Percentiles rank a stretch among this genome's conserved stretches.
phyloP scores from a whole-genome alignment of 2,888 invertebrate species.

The Leptinotarsa haldemani region DNA sequence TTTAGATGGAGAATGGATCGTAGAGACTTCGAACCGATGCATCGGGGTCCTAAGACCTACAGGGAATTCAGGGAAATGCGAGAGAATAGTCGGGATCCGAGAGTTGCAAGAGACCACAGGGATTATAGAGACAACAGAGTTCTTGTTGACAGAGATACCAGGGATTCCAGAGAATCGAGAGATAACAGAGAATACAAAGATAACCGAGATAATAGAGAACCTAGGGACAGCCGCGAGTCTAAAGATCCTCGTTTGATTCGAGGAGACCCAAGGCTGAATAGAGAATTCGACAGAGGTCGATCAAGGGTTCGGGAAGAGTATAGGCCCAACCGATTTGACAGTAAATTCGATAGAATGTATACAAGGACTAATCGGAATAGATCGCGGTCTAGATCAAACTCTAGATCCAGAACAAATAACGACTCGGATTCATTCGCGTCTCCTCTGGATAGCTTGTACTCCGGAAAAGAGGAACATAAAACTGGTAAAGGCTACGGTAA shows the following conservation, averaged over 20 bases:
- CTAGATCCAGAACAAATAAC: constrained; percentile 33
- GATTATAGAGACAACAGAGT: constrained; percentile 30
- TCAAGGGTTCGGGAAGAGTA: constrained; percentile 23
- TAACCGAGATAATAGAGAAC: constrained; percentile 21
- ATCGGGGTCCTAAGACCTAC: constrained; percentile 51
- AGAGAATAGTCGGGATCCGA: constrained; percentile 46
- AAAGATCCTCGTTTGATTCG: too few relatives aligned
- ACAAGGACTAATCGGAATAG: constrained; percentile 42
- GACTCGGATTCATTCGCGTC: constrained; percentile 64
- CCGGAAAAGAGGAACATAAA: constrained; percentile 62
- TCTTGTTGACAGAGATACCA: constrained; percentile 31
- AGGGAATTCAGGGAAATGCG: constrained; percentile 51
- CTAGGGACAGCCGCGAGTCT: not conserved
- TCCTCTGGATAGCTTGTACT: constrained; percentile 67
- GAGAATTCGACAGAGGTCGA: constrained; percentile 17
- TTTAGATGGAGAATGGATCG: constrained; percentile 40
- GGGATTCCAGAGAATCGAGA: constrained; percentile 33
- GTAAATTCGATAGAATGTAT: constrained; percentile 49
- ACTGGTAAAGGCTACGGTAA: constrained; percentile 67
- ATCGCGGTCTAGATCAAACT: constrained; percentile 39
- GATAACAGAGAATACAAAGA: constrained; percentile 32
- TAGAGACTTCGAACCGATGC: constrained; percentile 36
- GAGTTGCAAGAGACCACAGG: constrained; percentile 27
- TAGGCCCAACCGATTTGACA: constrained; percentile 29
- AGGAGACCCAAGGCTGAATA: constrained; percentile 29